phyloP scores from a whole-genome alignment of 2,888 invertebrate species.

The Stratiomys singularior region DNA sequence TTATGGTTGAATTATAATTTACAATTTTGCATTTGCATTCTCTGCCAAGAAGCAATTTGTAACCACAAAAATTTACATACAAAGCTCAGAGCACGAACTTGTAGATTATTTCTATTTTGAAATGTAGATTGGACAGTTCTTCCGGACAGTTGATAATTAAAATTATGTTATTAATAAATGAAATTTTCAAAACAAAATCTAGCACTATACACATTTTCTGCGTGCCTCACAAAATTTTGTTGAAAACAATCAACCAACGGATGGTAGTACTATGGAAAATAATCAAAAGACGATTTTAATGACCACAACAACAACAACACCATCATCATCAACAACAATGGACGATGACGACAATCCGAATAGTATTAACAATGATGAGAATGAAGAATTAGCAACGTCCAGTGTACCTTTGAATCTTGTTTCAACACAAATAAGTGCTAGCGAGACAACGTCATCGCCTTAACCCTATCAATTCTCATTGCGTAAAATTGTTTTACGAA shows the following conservation, averaged over 20 bases:
- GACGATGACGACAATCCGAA: constrained; percentile 41
- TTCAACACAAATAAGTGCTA: constrained; percentile 54
- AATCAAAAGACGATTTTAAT: constrained; percentile 36
- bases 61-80: too few species aligned
- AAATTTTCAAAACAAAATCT: constrained; percentile 1
- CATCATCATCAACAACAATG: constrained; percentile 2
- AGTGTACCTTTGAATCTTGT: constrained; percentile 58
- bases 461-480: constrained; percentile 42
- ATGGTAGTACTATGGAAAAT: constrained; percentile 49
- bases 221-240: constrained; percentile 56
- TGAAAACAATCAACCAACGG: constrained; percentile 48
- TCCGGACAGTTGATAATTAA: too few species aligned
- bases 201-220: constrained; percentile 56
- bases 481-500: constrained; percentile 31
- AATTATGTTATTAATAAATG: too few species aligned
- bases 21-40: too few species aligned
- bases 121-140: too few species aligned
- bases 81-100: too few species aligned
- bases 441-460: constrained; percentile 46
- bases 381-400: constrained; percentile 55
- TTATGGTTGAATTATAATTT: too few species aligned
- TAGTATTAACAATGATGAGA: constrained; percentile 50
- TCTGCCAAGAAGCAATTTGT: too few species aligned
- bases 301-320: constrained; percentile 50
- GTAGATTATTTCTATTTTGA: too few species aligned